Percentiles rank a stretch among this genome's conserved stretches.
Conservation (phyloP, 2,113 vertebrate genomes). For the Ciconia boyciana region DNA sequence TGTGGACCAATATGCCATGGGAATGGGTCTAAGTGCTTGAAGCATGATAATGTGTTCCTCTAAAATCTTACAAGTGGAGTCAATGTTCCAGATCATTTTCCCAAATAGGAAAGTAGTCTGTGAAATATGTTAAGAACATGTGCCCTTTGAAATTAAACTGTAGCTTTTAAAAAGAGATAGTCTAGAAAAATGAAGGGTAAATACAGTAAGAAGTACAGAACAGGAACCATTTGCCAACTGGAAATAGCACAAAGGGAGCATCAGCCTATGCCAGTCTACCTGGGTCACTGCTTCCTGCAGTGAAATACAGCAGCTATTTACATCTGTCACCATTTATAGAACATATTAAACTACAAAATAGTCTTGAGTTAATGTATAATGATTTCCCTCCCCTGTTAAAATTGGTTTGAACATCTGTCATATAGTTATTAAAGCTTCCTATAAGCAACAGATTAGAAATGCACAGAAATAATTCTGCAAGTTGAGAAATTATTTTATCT, state of each 20-base stretch:
- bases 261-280: not conserved
- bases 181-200: not conserved
- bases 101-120: conserved; percentile 8
- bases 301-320: not conserved
- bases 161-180: not conserved
- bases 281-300: not conserved
- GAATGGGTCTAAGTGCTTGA: not conserved
- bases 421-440: not conserved
- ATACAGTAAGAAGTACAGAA: not conserved
- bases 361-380: not conserved
- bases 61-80: not conserved
- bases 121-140: not conserved
- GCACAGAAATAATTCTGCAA: not conserved
- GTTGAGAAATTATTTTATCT: not conserved
- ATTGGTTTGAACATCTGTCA: conserved; percentile 24
- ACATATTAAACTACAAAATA: conserved; percentile 23
- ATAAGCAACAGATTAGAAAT: conserved; percentile 13
- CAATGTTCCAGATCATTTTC: conserved; percentile 35
- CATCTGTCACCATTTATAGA: not conserved
- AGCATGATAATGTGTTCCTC: not conserved
- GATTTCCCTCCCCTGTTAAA: not conserved
- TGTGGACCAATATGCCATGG: not conserved
- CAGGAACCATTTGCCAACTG: conserved; percentile 24
- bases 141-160: conserved; percentile 12
- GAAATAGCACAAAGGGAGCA: not conserved